These are phyloP conservation scores for Antigone vipio DNA, from an alignment of 2,113 vertebrate genomes.

Conservation along the genomic window DNA sequence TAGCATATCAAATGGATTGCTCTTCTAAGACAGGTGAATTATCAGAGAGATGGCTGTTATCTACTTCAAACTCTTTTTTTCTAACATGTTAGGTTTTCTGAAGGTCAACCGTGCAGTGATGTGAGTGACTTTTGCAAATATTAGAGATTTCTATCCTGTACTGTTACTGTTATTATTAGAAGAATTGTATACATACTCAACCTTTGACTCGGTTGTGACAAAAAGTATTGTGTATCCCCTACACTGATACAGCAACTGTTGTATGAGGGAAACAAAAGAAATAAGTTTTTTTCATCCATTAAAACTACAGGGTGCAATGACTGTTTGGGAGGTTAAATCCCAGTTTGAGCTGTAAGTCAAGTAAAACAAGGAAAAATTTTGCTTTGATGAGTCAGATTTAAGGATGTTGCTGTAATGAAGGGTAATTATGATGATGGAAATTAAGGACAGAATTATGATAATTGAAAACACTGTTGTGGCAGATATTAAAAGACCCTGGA, in stretches of 20 bases:
- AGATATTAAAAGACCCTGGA: slow-evolving; percentile 66
- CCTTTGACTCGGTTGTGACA: neutral
- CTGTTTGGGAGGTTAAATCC: neutral
- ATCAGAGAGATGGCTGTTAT: neutral
- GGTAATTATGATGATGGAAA: slow-evolving; percentile 72
- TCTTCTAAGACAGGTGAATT: neutral
- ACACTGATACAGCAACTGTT: neutral
- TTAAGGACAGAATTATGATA: slow-evolving; percentile 70
- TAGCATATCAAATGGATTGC: neutral
- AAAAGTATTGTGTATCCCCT: neutral
- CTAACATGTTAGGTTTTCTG: neutral
- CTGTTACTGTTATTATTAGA: neutral
- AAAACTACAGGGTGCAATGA: neutral
- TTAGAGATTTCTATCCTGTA: neutral
- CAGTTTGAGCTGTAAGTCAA: slow-evolving; percentile 51
- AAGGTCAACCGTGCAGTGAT: neutral
- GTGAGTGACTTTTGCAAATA: neutral
- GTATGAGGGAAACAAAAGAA: neutral
- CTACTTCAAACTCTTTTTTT: neutral
- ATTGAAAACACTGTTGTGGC: slow-evolving; percentile 69
- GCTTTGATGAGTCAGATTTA: slow-evolving; percentile 70
- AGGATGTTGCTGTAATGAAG: slow-evolving; percentile 67
- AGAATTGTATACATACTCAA: neutral
- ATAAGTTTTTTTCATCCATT: no score
- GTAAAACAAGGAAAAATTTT: slow-evolving; percentile 39